Evolutionary conservation across 2,888 invertebrate genomes (phyloP).

Genomic region (Amiota communis): DNA sequence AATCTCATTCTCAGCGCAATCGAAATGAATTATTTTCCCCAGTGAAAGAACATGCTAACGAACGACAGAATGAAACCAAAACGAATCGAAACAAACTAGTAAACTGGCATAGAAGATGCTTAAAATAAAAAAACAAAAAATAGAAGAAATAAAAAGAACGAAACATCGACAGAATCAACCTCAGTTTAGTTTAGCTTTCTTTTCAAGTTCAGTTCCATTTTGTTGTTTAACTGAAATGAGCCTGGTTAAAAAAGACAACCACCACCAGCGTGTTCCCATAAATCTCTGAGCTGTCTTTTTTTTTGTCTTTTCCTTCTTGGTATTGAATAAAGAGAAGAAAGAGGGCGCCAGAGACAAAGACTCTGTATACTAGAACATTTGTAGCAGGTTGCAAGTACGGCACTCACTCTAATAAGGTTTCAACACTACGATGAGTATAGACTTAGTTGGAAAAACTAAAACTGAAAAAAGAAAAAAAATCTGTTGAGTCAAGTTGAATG

Average conservation of each 20-base stretch:
- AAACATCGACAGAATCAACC: slow-evolving; percentile 29
- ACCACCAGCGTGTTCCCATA: slow-evolving; percentile 41
- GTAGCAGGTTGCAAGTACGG: slow-evolving; percentile 42
- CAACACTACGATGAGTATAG: slow-evolving; percentile 18
- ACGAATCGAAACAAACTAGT: slow-evolving; percentile 23
- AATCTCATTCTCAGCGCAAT: slow-evolving; percentile 53
- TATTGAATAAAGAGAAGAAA: neutral
- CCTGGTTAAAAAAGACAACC: slow-evolving; percentile 15
- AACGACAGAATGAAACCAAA: slow-evolving; percentile 42
- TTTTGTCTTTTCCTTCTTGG: slow-evolving; percentile 1
- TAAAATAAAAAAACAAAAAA: slow-evolving; percentile 1
- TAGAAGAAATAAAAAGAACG: slow-evolving; percentile 22
- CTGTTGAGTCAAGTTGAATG: neutral
- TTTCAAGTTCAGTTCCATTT: neutral
- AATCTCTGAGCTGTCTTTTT: slow-evolving; percentile 33
- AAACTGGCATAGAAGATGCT: slow-evolving; percentile 39
- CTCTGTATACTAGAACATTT: neutral
- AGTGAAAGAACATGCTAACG: slow-evolving; percentile 39
- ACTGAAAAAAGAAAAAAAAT: neutral
- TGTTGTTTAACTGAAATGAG: slow-evolving; percentile 16
- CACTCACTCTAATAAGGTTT: slow-evolving; percentile 7
- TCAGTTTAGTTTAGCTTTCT: neutral
- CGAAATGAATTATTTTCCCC: slow-evolving; percentile 63
- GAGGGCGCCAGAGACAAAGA: neutral
- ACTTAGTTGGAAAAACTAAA: neutral